Percentiles rank a stretch among this genome's conserved stretches.
Evolutionary conservation across 2,888 invertebrate genomes (phyloP).

Genomic region (Orchesella flavescens): DNA sequence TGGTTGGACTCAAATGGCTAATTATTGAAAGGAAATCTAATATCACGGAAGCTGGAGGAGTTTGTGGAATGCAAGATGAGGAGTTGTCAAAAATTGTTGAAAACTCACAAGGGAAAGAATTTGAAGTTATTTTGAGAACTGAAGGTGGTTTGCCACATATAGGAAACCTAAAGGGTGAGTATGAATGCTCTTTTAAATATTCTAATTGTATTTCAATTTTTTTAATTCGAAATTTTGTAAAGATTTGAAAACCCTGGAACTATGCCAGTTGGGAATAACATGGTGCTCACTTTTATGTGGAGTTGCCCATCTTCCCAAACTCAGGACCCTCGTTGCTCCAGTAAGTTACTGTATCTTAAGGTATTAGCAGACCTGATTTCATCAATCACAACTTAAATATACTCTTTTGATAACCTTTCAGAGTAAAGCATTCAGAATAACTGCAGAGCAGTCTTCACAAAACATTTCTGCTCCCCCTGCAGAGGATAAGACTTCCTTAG

Average conservation of each 20-base stretch:
- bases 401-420: not conserved
- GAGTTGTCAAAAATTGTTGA: slow-evolving; percentile 22
- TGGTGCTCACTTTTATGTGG: slow-evolving; percentile 41
- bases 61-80: slow-evolving; percentile 56
- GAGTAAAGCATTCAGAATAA: slow-evolving; percentile 41
- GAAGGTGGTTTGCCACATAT: slow-evolving; percentile 15
- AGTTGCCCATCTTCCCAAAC: slow-evolving; percentile 29
- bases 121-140: too few species aligned
- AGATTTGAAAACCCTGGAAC: slow-evolving; percentile 46
- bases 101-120: not conserved
- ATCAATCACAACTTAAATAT: not conserved
- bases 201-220: not conserved
- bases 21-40: slow-evolving; percentile 60
- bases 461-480: not conserved
- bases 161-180: slow-evolving; percentile 38
- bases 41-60: slow-evolving; percentile 49
- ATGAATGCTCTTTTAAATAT: not conserved
- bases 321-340: slow-evolving; percentile 40
- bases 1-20: slow-evolving; percentile 39
- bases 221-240: not conserved
- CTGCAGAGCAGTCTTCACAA: not conserved
- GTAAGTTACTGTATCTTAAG: slow-evolving; percentile 12
- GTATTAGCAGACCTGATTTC: too few species aligned
- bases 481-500: not conserved
- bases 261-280: slow-evolving; percentile 49